Evolutionary conservation across 2,888 invertebrate species (phyloP).

Genomic region (Allygus modestus): DNA sequence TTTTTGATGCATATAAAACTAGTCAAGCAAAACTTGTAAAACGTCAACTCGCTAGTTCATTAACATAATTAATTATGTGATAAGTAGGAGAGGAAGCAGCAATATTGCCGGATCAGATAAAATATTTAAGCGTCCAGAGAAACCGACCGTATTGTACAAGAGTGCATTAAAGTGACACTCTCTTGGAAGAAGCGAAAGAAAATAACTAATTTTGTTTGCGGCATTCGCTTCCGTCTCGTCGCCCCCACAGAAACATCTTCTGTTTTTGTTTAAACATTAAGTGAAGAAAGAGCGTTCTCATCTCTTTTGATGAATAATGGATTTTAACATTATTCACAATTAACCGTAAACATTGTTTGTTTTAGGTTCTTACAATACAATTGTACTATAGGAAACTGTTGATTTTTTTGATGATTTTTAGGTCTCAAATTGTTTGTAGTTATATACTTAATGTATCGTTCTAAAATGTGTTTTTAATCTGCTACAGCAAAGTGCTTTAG

Average conservation of each 20-base stretch:
- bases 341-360: conserved; percentile 5
- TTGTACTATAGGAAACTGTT: too few relatives aligned
- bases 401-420: too few relatives aligned
- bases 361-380: not conserved
- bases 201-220: conserved; percentile 59
- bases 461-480: too few relatives aligned
- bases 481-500: too few relatives aligned
- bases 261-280: conserved; percentile 55
- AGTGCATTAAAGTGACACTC: conserved; percentile 48
- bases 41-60: too few relatives aligned
- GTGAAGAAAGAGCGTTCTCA: conserved; percentile 48
- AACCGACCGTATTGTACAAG: conserved; percentile 25
- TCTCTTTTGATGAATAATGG: conserved; percentile 54
- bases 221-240: conserved; percentile 51
- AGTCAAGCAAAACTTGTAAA: too few relatives aligned
- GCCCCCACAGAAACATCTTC: conserved; percentile 47
- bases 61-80: too few relatives aligned
- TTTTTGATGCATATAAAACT: too few relatives aligned
- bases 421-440: too few relatives aligned
- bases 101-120: conserved; percentile 37
- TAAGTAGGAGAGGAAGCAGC: not conserved
- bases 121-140: conserved; percentile 40
- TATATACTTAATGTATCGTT: too few relatives aligned
- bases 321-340: conserved; percentile 39
- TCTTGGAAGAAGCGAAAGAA: conserved; percentile 55